These are phyloP conservation scores for Cydia pomonella DNA, from an alignment of 1,140 invertebrate species.

Conservation along the genomic window DNA sequence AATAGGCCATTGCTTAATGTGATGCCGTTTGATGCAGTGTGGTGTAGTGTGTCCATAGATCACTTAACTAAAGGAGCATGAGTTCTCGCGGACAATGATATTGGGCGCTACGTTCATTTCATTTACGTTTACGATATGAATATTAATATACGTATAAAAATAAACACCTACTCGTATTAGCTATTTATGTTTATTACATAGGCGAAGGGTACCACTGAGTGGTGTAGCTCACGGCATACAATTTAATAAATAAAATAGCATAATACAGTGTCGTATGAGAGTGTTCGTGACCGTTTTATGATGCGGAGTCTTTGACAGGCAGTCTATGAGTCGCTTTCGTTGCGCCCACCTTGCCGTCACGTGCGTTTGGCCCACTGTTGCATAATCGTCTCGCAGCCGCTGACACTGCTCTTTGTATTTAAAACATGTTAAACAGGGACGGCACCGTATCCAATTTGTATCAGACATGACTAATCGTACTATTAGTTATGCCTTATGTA, in stretches of 20 bases:
- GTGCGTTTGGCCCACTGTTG: conserved; percentile 55
- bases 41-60: background rate
- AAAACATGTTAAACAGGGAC: conserved; percentile 63
- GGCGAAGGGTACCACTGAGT: no score
- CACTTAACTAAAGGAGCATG: background rate
- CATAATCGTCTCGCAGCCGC: conserved; percentile 60
- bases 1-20: conserved; percentile 62
- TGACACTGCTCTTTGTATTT: conserved; percentile 65
- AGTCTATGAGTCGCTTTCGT: conserved; percentile 43
- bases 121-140: no score
- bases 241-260: no score
- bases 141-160: no score
- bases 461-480: conserved; percentile 27
- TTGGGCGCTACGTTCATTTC: no score
- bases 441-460: conserved; percentile 63
- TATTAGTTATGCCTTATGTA: background rate
- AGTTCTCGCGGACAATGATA: background rate
- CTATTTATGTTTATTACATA: no score
- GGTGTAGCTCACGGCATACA: no score
- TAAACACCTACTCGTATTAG: no score
- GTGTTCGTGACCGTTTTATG: background rate
- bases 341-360: conserved; percentile 46
- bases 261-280: background rate
- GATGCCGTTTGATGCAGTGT: conserved; percentile 44
- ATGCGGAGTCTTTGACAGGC: background rate